Base-by-base conservation (phyloP, 2,113 vertebrate genomes). In the Coregonus clupeaformis region DNA sequence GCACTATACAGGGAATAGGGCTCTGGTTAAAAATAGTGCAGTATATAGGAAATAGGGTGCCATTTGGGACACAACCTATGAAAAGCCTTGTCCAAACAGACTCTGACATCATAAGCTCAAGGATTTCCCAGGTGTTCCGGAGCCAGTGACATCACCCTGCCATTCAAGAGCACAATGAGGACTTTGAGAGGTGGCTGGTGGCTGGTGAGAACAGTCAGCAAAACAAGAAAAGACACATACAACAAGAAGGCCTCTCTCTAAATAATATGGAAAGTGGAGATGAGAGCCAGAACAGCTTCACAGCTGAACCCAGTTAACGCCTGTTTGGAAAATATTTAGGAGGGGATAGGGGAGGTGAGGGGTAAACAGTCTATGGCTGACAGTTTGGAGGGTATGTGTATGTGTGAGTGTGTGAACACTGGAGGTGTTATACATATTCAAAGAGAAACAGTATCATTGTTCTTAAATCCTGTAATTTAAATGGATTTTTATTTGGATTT, bases 111-210 rank as follows among this genome's bases (percentile, higher is more conserved):
- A 80, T 73, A 76, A 83, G 79, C 69, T 66, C 57, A 68, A 85
- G 74, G 78, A 78, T 80, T 79, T 81, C 87, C 89, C 90, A 91
- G 93, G 89, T 95, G 93, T 87, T 89, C 45, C 64, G 90, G 89
- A 83, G 88, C 78, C 81, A 85, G 89, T 97, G 94, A 96, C 94
- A 94, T 97, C 95, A 96, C 57, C 16, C 18, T 60, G 57, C 18
- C 12, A 57, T 77, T 59, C 84, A 5, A 0, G 24, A 47, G 90
- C 91, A 96, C 94, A 97, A 96, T 92, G 92, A 88, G 16, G 89
- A 94, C 94, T 93, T 96, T 94, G 90, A 77, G 30, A 13, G 85
- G 6, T 22, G 79, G 81, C 42, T 14, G 62, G 3, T 16, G 80
- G 82, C 45, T 16, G 62, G 3, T 18, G 80, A 80, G 80, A 84